Base-by-base conservation (phyloP, 2,797 vertebrate genomes). In the Silurus lanzhouensis region DNA sequence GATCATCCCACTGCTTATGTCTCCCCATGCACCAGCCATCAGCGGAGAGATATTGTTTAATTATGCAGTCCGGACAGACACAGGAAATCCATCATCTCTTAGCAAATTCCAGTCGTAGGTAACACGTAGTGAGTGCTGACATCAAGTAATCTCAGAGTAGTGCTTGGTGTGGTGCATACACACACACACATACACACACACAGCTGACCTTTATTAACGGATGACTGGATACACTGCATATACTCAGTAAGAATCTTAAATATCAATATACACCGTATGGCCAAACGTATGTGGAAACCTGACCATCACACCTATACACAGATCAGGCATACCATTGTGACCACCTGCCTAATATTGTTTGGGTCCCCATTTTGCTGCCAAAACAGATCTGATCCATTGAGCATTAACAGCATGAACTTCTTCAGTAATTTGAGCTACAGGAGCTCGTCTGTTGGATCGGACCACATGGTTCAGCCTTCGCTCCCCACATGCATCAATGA, bases 1-100 rank as follows among this genome's bases (percentile, higher is more conserved):
- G 87, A 88, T 88, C 84, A 87, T 89, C 82, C 64, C 27, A 31
- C 38, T 80, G 81, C 81, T 87, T 88, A 85, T 82, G 78, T 85
- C 79, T 82, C 74, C 82, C 46, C 76, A 80, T 70, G 84, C 57
- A 19, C 79, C n/a, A 25, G 38, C 61, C 67, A 88, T 87, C 83
- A 84, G 25, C 61, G 71, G 79, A 89, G 84, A 88, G 82, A 86
- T 86, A 87, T 84, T 81, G 66, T 80, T 86, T 83, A 88, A 89
- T 88, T 87, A 90, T 86, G 75, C 66, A 79, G 81, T 60, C 60
- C 3, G n/a, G 67, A 25, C 66, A 80, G 87, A 80, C 80, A 85
- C 61, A 52, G 68, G 67, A 81, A 74, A 74, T 75, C 81, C 82
- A 83, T 72, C 72, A 79, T 82, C 74, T 31, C 63, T 71, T 80